A percentile compares a stretch with the other conserved stretches of the same genome.
phyloP scores from a whole-genome alignment of 2,797 vertebrate genomes.

The Choloepus didactylus region DNA sequence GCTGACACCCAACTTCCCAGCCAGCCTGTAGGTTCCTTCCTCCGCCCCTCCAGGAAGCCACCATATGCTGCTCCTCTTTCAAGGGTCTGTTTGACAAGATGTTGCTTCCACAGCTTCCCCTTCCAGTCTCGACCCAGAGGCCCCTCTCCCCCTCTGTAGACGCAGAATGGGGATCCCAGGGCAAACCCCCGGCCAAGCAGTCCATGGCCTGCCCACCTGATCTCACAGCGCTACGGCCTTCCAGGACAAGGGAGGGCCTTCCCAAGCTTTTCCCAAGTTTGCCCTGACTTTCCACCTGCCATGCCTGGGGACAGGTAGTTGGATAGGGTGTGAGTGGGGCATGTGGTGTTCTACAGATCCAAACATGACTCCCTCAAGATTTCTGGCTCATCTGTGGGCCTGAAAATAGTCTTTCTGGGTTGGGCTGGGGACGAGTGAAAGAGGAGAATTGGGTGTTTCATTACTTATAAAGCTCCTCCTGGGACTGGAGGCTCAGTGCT shows the following conservation, averaged over 20 bases:
- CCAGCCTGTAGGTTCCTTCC: not conserved
- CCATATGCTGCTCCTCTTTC: not conserved
- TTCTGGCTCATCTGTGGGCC: not conserved
- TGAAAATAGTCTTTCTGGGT: too few relatives aligned
- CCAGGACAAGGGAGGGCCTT: not conserved
- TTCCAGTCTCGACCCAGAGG: not conserved
- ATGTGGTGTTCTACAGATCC: not conserved
- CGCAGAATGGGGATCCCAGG: not conserved
- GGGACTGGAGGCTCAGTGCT: conserved; percentile 27
- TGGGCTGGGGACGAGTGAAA: too few relatives aligned
- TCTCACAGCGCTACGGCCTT: not conserved
- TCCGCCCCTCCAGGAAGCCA: not conserved
- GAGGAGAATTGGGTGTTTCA: not conserved
- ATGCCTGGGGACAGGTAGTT: too few relatives aligned
- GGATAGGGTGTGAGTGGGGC: accelerated
- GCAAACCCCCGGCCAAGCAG: not conserved
- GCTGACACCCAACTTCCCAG: not conserved
- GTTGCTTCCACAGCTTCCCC: too few relatives aligned
- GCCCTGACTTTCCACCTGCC: not conserved
- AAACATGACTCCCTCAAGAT: not conserved
- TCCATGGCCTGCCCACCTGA: accelerated
- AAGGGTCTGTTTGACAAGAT: not conserved
- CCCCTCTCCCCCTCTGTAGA: accelerated
- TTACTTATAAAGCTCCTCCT: conserved; percentile 53
- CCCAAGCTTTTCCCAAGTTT: not conserved